Percentiles rank a stretch among this genome's conserved stretches.
These are phyloP conservation scores for Cladorhizidae sp. DNA, from an alignment of 37 sponge, comb jelly and placozoan species.

Conservation along the genomic window DNA sequence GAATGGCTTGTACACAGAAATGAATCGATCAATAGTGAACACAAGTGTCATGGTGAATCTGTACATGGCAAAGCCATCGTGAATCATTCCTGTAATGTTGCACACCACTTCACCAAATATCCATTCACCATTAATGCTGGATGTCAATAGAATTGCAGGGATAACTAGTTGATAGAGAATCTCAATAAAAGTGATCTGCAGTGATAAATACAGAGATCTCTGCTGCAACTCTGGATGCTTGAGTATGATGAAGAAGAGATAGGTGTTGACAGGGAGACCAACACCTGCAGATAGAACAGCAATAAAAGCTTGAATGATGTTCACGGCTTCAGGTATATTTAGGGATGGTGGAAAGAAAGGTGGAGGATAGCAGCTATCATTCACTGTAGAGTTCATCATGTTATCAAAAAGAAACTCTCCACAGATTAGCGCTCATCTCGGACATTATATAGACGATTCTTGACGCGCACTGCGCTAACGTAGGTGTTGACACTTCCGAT, in stretches of 20 bases:
- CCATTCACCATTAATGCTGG: no score
- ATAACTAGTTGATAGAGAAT: neutral
- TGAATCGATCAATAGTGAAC: neutral
- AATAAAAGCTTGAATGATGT: neutral
- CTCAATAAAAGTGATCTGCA: neutral
- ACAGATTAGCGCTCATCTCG: no score
- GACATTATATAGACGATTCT: no score
- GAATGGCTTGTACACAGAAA: conserved; percentile 10
- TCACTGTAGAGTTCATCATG: no score
- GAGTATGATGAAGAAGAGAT: neutral
- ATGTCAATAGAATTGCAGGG: conserved; percentile 3
- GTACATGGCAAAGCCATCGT: neutral
- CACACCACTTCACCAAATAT: neutral
- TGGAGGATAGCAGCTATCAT: no score
- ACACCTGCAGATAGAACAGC: neutral
- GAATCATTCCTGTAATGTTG: neutral
- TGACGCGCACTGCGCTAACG: no score
- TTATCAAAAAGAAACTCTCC: no score
- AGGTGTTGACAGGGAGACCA: neutral
- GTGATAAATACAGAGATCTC: conserved; percentile 1
- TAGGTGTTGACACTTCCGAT: no score
- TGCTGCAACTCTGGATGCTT: neutral
- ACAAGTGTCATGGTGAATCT: neutral
- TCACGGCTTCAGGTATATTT: neutral
- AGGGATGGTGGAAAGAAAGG: neutral